phyloP scores from a whole-genome alignment of 2,888 invertebrate species.

The Agrotis segetum region DNA sequence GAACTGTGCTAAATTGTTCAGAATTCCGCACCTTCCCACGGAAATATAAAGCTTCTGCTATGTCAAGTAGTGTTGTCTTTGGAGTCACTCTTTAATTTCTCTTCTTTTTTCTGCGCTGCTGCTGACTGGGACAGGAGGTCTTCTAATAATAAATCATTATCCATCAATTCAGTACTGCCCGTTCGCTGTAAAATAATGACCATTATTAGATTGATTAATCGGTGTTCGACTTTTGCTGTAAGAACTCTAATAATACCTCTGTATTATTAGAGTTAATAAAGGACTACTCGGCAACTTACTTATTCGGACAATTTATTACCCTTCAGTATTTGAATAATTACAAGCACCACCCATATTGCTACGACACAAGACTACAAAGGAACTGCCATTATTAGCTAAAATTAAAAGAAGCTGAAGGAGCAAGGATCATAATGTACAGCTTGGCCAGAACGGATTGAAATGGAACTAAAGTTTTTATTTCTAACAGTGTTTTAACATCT shows the following conservation, averaged over 20 bases:
- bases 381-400: no score
- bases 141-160: slow-evolving; percentile 85
- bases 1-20: slow-evolving; percentile 73
- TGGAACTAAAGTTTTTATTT: no score
- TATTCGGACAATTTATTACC: background rate
- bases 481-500: no score
- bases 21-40: slow-evolving; percentile 74
- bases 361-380: background rate
- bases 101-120: slow-evolving; percentile 77
- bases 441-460: no score
- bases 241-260: background rate
- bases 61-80: slow-evolving; percentile 85
- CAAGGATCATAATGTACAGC: slow-evolving; percentile 1
- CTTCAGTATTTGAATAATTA: background rate
- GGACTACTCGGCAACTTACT: background rate
- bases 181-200: slow-evolving; percentile 76
- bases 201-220: background rate
- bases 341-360: background rate
- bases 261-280: background rate
- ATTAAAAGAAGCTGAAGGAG: background rate
- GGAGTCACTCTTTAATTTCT: slow-evolving; percentile 71
- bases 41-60: slow-evolving; percentile 79
- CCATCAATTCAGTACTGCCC: slow-evolving; percentile 83
- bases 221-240: background rate
- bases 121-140: slow-evolving; percentile 83